These are phyloP conservation scores for Agraylea sexmaculata DNA, from an alignment of 1,140 invertebrate species.

Conservation along the genomic window DNA sequence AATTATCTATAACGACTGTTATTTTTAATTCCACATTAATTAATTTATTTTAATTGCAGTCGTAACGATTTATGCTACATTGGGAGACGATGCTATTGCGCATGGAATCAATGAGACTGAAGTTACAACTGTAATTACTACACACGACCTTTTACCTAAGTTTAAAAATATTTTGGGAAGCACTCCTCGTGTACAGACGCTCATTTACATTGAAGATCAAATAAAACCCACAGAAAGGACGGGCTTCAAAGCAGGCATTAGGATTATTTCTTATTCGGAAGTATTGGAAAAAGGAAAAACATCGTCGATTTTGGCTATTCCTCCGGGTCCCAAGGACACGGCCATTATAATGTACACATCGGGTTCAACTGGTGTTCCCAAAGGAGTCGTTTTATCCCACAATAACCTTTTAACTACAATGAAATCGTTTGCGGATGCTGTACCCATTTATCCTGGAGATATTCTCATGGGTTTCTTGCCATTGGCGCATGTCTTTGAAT, in stretches of 20 bases:
- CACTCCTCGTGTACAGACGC: conserved; percentile 57
- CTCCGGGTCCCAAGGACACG: conserved; percentile 59
- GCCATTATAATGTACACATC: conserved; percentile 96
- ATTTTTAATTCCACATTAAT: conserved; percentile 2
- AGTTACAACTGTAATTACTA: conserved; percentile 80
- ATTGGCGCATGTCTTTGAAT: conserved; percentile 93
- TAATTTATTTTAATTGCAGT: conserved; percentile 43
- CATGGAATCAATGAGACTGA: conserved; percentile 95
- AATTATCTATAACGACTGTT: conserved; percentile 10
- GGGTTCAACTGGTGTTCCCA: conserved; percentile 85
- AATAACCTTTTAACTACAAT: conserved; percentile 82
- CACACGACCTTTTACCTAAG: conserved; percentile 79
- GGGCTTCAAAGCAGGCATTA: conserved; percentile 55
- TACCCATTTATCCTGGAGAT: conserved; percentile 61
- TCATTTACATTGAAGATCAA: conserved; percentile 86
- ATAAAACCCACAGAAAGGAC: conserved; percentile 53
- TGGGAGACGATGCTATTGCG: conserved; percentile 90
- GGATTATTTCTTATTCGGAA: conserved; percentile 51
- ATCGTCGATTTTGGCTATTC: conserved; percentile 33
- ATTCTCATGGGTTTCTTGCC: conserved; percentile 91
- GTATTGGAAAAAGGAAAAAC: conserved; percentile 35
- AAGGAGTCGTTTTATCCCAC: conserved; percentile 79
- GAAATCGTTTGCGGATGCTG: conserved; percentile 74
- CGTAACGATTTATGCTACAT: conserved; percentile 92
- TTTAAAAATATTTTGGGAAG: conserved; percentile 64